phyloP scores from a whole-genome alignment of 2,113 vertebrate species.

The crab-eating macaque (Macaca fascicularis) region DNA sequence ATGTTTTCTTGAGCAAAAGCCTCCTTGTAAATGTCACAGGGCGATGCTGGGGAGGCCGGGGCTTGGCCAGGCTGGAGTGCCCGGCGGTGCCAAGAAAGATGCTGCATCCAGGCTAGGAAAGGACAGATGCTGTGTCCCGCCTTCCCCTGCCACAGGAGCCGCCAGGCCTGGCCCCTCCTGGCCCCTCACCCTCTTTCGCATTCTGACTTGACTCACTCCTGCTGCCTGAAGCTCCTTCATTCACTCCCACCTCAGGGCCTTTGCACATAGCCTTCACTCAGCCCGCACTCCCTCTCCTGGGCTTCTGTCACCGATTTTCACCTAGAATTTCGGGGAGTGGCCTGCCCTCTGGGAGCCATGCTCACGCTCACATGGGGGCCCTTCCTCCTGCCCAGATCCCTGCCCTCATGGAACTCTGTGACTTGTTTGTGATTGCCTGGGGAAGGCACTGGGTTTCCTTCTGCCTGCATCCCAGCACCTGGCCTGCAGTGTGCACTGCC shows the following conservation, averaged over 20 bases:
- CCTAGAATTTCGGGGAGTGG: too few relatives aligned
- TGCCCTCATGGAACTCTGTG: background rate
- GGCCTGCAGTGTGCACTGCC: background rate
- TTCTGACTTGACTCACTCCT: background rate
- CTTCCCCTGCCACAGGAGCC: too few relatives aligned
- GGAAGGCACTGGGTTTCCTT: background rate
- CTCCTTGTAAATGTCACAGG: constrained; percentile 83
- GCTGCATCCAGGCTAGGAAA: background rate
- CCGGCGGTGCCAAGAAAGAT: background rate
- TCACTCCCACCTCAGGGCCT: background rate
- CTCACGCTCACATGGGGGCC: fast-evolving
- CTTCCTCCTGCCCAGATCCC: background rate
- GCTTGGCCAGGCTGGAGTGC: background rate
- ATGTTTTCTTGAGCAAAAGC: constrained; percentile 78
- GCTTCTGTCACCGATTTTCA: background rate
- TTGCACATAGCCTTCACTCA: background rate
- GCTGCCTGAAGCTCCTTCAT: background rate
- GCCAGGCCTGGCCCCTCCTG: background rate
- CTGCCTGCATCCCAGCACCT: background rate
- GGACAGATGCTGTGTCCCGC: background rate
- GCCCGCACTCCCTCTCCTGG: background rate
- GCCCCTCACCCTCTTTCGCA: background rate
- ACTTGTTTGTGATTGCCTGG: background rate
- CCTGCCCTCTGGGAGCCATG: background rate
- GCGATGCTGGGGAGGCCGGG: constrained; percentile 68